phyloP scores from a whole-genome alignment of 2,797 vertebrate genomes.

The Mormyrops boulengeri region DNA sequence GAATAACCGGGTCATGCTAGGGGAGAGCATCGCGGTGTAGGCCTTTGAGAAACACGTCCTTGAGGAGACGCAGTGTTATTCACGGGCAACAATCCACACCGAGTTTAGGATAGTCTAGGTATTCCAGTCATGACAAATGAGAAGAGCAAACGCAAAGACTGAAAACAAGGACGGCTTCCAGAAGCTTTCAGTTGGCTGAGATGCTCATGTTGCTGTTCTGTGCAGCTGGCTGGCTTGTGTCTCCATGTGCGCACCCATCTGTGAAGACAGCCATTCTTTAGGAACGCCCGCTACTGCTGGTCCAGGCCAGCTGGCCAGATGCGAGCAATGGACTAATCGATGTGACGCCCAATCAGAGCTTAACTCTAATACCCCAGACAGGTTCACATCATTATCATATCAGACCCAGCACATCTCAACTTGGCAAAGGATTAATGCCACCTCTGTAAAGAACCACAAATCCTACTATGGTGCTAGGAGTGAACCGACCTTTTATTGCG shows the following conservation, averaged over 20 bases:
- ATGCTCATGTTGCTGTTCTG: neutral
- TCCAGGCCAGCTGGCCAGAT: slow-evolving; percentile 40
- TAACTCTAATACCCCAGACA: slow-evolving; percentile 69
- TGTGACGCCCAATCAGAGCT: slow-evolving; percentile 69
- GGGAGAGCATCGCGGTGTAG: neutral
- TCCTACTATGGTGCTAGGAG: slow-evolving; percentile 45
- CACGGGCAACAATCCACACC: neutral
- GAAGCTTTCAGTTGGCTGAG: neutral
- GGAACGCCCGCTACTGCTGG: neutral
- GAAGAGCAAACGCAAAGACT: neutral
- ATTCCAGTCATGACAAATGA: neutral
- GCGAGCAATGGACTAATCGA: slow-evolving; percentile 67
- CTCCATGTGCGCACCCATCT: neutral
- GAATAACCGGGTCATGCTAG: neutral
- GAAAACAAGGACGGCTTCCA: neutral
- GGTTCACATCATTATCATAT: slow-evolving; percentile 73
- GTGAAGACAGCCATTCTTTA: neutral
- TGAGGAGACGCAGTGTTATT: slow-evolving; percentile 4
- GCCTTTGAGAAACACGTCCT: neutral
- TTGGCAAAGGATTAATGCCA: slow-evolving; percentile 61
- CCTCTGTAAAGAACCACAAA: slow-evolving; percentile 52
- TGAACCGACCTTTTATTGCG: slow-evolving; percentile 35
- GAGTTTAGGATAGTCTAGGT: neutral
- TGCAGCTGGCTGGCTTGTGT: neutral
- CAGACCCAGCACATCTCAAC: slow-evolving; percentile 59